A percentile compares a stretch with the other conserved stretches of the same genome.
These are phyloP conservation scores for Heliconius aoede DNA, from an alignment of 2,888 invertebrate genomes.

Conservation along the genomic window DNA sequence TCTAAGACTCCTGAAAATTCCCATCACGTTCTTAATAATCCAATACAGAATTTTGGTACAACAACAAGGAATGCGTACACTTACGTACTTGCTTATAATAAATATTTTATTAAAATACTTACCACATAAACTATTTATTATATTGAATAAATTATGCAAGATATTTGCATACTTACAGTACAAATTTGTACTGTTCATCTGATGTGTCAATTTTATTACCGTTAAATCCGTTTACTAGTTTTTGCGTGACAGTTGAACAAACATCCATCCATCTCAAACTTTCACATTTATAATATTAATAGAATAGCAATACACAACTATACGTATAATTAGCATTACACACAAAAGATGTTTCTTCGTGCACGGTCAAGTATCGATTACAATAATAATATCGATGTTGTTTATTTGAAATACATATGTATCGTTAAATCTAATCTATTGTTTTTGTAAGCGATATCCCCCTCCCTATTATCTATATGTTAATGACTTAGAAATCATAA, in stretches of 20 bases:
- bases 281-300: no score
- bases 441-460: slow-evolving; percentile 38
- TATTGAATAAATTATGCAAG: no score
- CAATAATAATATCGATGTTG: slow-evolving; percentile 12
- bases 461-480: slow-evolving; percentile 56
- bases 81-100: neutral
- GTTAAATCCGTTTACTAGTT: no score
- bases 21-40: slow-evolving; percentile 7
- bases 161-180: no score
- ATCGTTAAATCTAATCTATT: slow-evolving; percentile 40
- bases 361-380: slow-evolving; percentile 16
- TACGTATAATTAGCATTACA: slow-evolving; percentile 8
- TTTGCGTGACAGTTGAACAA: no score
- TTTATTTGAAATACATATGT: slow-evolving; percentile 25
- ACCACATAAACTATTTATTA: neutral
- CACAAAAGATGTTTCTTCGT: slow-evolving; percentile 1
- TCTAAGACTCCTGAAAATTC: slow-evolving; percentile 31
- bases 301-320: neutral
- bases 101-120: slow-evolving; percentile 15
- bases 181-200: no score
- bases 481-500: slow-evolving; percentile 52
- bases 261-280: no score
- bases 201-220: no score
- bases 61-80: neutral
- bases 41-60: slow-evolving; percentile 5